These are phyloP conservation scores for Amphilophus citrinellus DNA, from an alignment of 2,113 vertebrate genomes.

Conservation along the genomic window DNA sequence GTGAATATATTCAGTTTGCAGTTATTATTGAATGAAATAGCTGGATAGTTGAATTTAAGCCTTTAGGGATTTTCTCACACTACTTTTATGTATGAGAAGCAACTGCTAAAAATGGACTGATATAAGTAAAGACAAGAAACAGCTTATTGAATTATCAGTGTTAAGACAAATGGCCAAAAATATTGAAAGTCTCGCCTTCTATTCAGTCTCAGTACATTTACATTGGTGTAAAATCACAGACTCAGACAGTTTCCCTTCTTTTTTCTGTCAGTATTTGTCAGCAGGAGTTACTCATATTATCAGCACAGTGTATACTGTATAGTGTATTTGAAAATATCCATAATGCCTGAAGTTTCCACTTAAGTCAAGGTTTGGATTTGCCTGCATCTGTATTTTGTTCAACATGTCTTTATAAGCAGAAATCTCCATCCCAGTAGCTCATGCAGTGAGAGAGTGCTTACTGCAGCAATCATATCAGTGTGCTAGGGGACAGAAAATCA, in stretches of 20 bases:
- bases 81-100: slow-evolving; percentile 1
- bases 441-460: slow-evolving; percentile 51
- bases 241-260: background rate
- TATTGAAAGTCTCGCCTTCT: background rate
- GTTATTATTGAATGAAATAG: slow-evolving; percentile 1
- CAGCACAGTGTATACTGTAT: background rate
- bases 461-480: slow-evolving; percentile 7
- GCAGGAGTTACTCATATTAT: slow-evolving; percentile 7
- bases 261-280: background rate
- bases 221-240: background rate
- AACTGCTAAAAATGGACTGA: background rate
- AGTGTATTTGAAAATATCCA: slow-evolving; percentile 15
- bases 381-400: slow-evolving; percentile 38
- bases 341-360: slow-evolving; percentile 31
- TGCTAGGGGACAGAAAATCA: slow-evolving; percentile 2
- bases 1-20: slow-evolving; percentile 8
- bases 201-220: background rate
- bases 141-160: slow-evolving; percentile 18
- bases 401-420: slow-evolving; percentile 63
- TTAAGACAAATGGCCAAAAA: slow-evolving; percentile 6
- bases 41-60: slow-evolving; percentile 4
- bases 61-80: slow-evolving; percentile 4
- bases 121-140: slow-evolving; percentile 13
- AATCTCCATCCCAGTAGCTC: slow-evolving; percentile 48
- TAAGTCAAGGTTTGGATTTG: slow-evolving; percentile 37